Conservation (phyloP, 2,888 invertebrate species). For the Acheta domesticus region DNA sequence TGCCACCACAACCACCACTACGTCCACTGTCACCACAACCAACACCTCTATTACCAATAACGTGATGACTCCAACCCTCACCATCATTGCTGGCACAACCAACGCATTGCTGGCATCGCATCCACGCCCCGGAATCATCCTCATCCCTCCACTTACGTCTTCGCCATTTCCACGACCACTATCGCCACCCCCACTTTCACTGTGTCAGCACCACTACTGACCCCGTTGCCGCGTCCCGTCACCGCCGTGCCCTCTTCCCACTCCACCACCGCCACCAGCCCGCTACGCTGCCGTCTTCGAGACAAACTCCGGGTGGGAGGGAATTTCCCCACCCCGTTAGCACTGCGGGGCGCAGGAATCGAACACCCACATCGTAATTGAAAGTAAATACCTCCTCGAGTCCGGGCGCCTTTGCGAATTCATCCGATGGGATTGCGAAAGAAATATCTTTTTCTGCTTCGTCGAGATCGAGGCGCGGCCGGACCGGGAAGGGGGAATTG, state of each 20-base stretch:
- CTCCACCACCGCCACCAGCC: not conserved
- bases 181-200: not conserved
- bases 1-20: too few species aligned
- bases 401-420: not conserved
- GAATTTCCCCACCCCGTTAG: too few species aligned
- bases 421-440: not conserved
- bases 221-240: not conserved
- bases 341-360: not conserved
- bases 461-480: not conserved
- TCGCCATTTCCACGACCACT: not conserved
- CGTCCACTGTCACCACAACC: too few species aligned
- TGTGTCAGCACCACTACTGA: not conserved
- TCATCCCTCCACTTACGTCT: not conserved
- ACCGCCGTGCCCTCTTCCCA: not conserved
- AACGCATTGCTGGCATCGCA: too few species aligned
- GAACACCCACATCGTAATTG: not conserved
- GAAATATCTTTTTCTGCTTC: slow-evolving; percentile 18
- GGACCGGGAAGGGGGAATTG: not conserved
- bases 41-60: too few species aligned
- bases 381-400: slow-evolving; percentile 18
- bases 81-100: too few species aligned
- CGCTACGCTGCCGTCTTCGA: not conserved
- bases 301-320: not conserved
- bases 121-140: too few species aligned
- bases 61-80: too few species aligned